These are phyloP conservation scores for Pyralis farinalis DNA, from an alignment of 2,888 invertebrate genomes.

Conservation along the genomic window DNA sequence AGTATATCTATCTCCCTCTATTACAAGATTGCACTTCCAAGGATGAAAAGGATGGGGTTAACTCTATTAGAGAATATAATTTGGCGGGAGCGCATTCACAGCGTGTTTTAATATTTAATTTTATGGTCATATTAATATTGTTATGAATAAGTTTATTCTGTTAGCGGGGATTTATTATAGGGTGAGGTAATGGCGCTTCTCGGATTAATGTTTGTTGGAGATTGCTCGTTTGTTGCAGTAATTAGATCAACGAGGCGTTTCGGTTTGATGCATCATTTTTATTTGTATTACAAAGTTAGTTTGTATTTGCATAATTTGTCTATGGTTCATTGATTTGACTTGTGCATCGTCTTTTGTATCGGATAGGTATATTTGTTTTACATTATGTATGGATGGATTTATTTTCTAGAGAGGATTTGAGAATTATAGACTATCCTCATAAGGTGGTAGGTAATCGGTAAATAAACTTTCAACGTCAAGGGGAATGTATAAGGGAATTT, in stretches of 20 bases:
- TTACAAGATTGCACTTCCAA: background rate
- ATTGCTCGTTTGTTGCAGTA: conserved; percentile 17
- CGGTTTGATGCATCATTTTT: background rate
- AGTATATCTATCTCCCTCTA: background rate
- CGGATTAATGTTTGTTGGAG: conserved; percentile 32
- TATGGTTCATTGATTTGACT: no score
- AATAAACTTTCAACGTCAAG: no score
- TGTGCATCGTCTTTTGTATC: no score
- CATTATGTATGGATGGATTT: no score
- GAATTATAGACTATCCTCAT: no score
- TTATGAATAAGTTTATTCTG: conserved; percentile 67
- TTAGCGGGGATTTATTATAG: conserved; percentile 55
- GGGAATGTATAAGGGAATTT: no score
- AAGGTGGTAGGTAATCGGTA: no score
- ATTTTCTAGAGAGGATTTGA: no score
- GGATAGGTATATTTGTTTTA: no score
- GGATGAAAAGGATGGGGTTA: conserved; percentile 27
- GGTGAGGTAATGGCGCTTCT: conserved; percentile 55
- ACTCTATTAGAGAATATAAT: conserved; percentile 44
- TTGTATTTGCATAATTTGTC: no score
- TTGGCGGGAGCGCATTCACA: conserved; percentile 37
- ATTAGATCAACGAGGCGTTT: conserved; percentile 8
- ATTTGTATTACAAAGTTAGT: no score
- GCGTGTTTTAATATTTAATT: conserved; percentile 71
- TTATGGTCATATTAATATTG: conserved; percentile 66